Conservation (phyloP, 2,888 invertebrate genomes). For the Ophion ventricosus region DNA sequence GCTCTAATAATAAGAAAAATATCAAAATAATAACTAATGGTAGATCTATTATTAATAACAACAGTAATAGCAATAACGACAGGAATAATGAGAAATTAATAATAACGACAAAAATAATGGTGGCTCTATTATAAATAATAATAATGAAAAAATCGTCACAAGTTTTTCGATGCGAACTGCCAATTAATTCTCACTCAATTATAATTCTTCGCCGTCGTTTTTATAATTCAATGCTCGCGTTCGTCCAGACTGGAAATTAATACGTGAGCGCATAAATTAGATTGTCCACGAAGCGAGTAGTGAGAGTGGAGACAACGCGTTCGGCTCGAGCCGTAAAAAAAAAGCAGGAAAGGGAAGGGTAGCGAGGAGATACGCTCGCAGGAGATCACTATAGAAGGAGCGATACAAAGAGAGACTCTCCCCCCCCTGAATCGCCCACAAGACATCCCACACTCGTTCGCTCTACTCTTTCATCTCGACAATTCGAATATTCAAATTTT, state of each 20-base stretch:
- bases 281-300: slow-evolving; percentile 26
- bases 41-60: background rate
- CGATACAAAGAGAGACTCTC: slow-evolving; percentile 41
- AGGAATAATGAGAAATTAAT: background rate
- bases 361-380: slow-evolving; percentile 24
- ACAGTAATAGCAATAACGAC: background rate
- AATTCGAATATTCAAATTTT: slow-evolving; percentile 41
- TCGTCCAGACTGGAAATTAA: slow-evolving; percentile 4
- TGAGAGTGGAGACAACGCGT: slow-evolving; percentile 50
- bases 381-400: slow-evolving; percentile 65
- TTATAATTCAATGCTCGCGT: slow-evolving; percentile 13
- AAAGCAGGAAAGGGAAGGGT: slow-evolving; percentile 19
- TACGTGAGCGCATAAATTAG: slow-evolving; percentile 40
- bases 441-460: slow-evolving; percentile 53
- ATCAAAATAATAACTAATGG: background rate
- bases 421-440: slow-evolving; percentile 56
- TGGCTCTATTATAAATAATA: background rate
- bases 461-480: slow-evolving; percentile 53
- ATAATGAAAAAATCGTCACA: background rate
- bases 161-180: background rate
- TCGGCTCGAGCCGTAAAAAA: slow-evolving; percentile 40
- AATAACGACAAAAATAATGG: background rate
- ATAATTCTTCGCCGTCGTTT: background rate
- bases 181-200: background rate
- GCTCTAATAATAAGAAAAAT: background rate